These are phyloP conservation scores for Propithecus coquereli DNA, from an alignment of 2,113 vertebrate genomes.

Conservation along the genomic window DNA sequence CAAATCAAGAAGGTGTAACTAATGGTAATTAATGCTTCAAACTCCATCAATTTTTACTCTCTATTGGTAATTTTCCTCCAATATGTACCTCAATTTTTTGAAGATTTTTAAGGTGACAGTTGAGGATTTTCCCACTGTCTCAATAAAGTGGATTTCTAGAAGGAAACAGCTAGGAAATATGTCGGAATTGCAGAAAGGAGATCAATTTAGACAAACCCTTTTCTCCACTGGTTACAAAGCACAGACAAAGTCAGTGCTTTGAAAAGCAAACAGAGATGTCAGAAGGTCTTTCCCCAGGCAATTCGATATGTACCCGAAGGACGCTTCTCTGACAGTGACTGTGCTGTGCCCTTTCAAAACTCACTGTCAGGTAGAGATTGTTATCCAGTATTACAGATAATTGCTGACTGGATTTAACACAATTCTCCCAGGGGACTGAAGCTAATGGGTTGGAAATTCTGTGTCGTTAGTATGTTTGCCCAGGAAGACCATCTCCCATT, in stretches of 20 bases:
- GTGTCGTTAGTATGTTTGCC: constrained; percentile 72
- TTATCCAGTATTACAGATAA: constrained; percentile 90
- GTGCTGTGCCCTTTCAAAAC: constrained; percentile 85
- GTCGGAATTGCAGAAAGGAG: constrained; percentile 23
- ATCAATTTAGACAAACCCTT: not conserved
- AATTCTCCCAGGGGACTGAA: constrained; percentile 86
- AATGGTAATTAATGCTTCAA: not conserved
- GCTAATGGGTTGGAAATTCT: constrained; percentile 79
- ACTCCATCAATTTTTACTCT: not conserved
- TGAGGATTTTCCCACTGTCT: not conserved
- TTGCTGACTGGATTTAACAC: constrained; percentile 89
- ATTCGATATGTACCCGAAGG: constrained; percentile 48
- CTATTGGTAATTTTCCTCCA: not conserved
- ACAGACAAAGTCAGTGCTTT: constrained; percentile 48
- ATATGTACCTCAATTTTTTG: not conserved
- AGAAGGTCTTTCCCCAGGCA: constrained; percentile 58
- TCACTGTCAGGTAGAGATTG: constrained; percentile 89
- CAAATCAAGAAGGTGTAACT: not conserved
- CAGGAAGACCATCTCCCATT: not conserved
- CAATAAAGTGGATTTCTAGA: constrained; percentile 19
- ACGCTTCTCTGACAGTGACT: constrained; percentile 70
- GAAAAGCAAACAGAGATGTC: constrained; percentile 54
- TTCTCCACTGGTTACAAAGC: not conserved
- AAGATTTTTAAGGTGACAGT: constrained; percentile 1
- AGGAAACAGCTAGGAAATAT: constrained; percentile 4